Percentiles rank a stretch among this genome's conserved stretches.
Conservation (phyloP, 2,113 vertebrate species). For the Poeciliopsis occidentalis region DNA sequence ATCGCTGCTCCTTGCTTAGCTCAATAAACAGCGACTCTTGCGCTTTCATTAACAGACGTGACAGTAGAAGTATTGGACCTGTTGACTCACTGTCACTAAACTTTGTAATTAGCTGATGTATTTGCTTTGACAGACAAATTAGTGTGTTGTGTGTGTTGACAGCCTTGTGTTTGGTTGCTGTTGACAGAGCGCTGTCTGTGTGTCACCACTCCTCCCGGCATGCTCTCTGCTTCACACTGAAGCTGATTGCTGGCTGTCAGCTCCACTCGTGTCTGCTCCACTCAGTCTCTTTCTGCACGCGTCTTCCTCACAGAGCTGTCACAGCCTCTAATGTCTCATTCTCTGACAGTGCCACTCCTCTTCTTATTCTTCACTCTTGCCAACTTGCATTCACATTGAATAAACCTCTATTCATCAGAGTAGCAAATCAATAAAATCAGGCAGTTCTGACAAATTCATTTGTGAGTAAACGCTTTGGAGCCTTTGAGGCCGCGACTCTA, state of each 20-base stretch:
- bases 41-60: slow-evolving; percentile 13
- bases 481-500: slow-evolving; percentile 14
- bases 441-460: slow-evolving; percentile 59
- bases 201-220: slow-evolving; percentile 42
- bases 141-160: slow-evolving; percentile 26
- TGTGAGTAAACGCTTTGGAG: slow-evolving; percentile 57
- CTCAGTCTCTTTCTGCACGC: slow-evolving; percentile 18
- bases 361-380: slow-evolving; percentile 8
- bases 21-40: not conserved
- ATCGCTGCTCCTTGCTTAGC: not conserved
- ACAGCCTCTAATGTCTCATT: slow-evolving; percentile 47
- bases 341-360: slow-evolving; percentile 22
- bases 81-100: slow-evolving; percentile 25
- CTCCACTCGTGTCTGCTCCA: slow-evolving; percentile 36
- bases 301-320: slow-evolving; percentile 46
- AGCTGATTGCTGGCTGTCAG: slow-evolving; percentile 60
- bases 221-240: slow-evolving; percentile 50
- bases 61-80: slow-evolving; percentile 23
- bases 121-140: slow-evolving; percentile 56
- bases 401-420: slow-evolving; percentile 45
- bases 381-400: slow-evolving; percentile 36
- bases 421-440: slow-evolving; percentile 45
- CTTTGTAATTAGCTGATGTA: slow-evolving; percentile 48
- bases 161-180: slow-evolving; percentile 40
- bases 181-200: slow-evolving; percentile 31